Base-by-base conservation (phyloP, 1,140 invertebrate genomes). In the Hycleus phaleratus region DNA sequence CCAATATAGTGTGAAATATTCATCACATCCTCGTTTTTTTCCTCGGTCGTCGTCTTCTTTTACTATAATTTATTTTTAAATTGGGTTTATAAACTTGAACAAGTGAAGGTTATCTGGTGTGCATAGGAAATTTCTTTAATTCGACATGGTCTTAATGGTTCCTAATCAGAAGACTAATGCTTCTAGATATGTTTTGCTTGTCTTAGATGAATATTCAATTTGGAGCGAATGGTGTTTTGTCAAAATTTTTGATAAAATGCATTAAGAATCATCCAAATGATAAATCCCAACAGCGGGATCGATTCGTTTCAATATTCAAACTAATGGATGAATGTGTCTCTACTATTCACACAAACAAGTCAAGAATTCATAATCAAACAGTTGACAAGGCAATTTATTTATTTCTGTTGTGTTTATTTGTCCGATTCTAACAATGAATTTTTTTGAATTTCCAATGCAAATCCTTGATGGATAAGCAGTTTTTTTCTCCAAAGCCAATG, bases 91-190 rank as follows among this genome's bases (percentile, higher is more conserved):
- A 18, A 32, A 7, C 32, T 32, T 4, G 32, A 32, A 32, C 32
- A 32, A 32, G 32, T 32, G 48, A 52, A 44, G 50, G 38, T 52
- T 52, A 52, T 52, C 50, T 50, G 26, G 24, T 50, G n/a, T 50
- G 32, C 49, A 24, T 38, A 32, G 26, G n/a, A 26, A 12, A 42
- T 26, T 47, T 32, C 38, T 48, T 56, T 56, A 47, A 56, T 56
- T 48, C 45, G 53, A 56, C 53, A 56, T 56, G 53, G 45, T 32
- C 46, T 56, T 56, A 56, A 56, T 56, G 53, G 53, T 47, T 56
- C 53, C 53, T 56, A 56, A 56, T 56, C 53, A 42, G 45, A 42
- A 47, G 53, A 56, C 53, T 56, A 56, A 56, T 56, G 53, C 53
- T 47, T 12, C 39, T 6, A 56, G 53, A 56, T 56, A 56, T 47